These are phyloP conservation scores for Halcyon leucocephala DNA, from an alignment of 2,797 vertebrate genomes.

Conservation along the genomic window DNA sequence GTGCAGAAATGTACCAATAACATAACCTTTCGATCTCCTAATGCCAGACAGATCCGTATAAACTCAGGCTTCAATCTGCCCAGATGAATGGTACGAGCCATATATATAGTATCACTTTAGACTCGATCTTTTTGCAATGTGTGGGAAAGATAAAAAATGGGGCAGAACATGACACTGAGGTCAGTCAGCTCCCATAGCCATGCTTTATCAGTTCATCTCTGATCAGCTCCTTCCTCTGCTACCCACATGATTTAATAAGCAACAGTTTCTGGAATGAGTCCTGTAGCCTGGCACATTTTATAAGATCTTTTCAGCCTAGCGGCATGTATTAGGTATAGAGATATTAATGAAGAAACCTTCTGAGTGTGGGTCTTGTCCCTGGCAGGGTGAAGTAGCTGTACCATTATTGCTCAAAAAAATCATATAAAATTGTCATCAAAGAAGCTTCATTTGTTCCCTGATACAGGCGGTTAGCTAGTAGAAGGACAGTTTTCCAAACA, in stretches of 20 bases:
- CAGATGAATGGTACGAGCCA: constrained; percentile 14
- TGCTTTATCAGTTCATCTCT: constrained; percentile 18
- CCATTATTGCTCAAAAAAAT: constrained; percentile 4
- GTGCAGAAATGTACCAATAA: constrained; percentile 66
- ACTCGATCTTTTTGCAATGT: constrained; percentile 7
- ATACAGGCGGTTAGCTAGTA: background rate
- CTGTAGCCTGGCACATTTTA: background rate
- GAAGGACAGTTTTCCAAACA: background rate
- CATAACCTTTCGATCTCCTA: constrained; percentile 54
- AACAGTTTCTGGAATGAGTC: background rate
- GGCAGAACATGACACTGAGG: constrained; percentile 61
- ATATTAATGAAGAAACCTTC: background rate
- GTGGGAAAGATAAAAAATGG: constrained; percentile 73
- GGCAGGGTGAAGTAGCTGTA: background rate
- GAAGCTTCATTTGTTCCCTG: background rate
- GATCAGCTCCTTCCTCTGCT: constrained; percentile 40
- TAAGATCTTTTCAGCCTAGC: background rate
- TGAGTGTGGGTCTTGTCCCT: background rate
- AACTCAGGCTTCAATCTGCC: background rate
- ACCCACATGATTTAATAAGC: background rate
- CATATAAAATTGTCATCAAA: background rate
- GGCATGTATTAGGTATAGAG: background rate
- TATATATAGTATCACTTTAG: constrained; percentile 29
- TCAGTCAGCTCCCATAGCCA: constrained; percentile 75
- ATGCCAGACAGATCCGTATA: constrained; percentile 56